Conservation (phyloP, 2,888 invertebrate species). For the Oscheius sp. region DNA sequence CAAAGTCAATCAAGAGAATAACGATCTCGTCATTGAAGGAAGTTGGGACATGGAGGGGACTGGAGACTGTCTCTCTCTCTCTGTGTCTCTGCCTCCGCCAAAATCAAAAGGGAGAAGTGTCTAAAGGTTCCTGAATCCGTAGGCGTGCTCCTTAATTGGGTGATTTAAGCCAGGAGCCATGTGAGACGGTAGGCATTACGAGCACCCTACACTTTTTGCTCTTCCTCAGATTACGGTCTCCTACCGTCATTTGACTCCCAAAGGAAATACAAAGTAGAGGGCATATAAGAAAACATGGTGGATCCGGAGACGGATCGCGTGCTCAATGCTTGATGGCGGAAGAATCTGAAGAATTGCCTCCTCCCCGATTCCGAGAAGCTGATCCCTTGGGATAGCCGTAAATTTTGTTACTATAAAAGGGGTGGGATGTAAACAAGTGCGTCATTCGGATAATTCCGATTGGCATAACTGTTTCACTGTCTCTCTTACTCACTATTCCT, state of each 20-base stretch:
- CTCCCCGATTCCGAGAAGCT: not conserved
- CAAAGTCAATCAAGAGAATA: too few species aligned
- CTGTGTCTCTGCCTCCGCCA: too few species aligned
- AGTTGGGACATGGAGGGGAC: too few species aligned
- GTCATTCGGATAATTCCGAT: too few species aligned
- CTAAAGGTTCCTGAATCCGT: not conserved
- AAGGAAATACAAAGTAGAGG: not conserved
- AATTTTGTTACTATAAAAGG: too few species aligned
- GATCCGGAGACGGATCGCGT: conserved; percentile 7
- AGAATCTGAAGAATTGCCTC: conserved; percentile 3
- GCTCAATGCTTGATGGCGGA: not conserved
- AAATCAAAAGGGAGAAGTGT: too few species aligned
- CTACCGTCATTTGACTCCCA: not conserved
- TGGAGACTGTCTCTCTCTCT: too few species aligned
- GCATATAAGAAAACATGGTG: not conserved
- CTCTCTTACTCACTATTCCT: too few species aligned
- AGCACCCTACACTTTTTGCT: not conserved
- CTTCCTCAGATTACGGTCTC: conserved; percentile 1
- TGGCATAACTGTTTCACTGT: too few species aligned
- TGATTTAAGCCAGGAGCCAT: not conserved
- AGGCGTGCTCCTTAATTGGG: conserved; percentile 23
- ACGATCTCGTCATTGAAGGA: too few species aligned
- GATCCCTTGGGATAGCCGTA: too few species aligned
- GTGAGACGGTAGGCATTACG: conserved; percentile 19
- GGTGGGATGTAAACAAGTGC: too few species aligned